Evolutionary conservation across 2,797 vertebrate species (phyloP).

Genomic region (Cygnus olor): DNA sequence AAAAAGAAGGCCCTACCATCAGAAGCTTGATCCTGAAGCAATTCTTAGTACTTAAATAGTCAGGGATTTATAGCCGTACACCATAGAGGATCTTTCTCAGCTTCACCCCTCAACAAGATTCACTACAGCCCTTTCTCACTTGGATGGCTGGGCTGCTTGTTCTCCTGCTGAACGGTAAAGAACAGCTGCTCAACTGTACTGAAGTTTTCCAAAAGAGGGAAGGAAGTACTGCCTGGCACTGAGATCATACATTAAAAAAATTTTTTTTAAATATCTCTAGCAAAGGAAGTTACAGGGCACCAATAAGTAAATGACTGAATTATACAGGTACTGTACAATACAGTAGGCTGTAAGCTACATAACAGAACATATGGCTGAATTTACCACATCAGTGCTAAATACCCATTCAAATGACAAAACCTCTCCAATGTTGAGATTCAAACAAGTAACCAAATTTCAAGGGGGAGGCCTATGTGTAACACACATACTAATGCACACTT

Average conservation of each 20-base stretch:
- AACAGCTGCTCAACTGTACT: background rate
- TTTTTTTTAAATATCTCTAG: background rate
- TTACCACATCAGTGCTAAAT: background rate
- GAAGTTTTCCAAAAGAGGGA: background rate
- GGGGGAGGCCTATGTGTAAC: background rate
- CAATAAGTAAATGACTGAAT: background rate
- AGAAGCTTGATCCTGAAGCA: background rate
- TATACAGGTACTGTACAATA: background rate
- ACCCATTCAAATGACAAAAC: background rate
- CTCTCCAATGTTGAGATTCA: background rate
- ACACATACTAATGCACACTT: fast-evolving
- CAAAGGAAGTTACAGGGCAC: background rate
- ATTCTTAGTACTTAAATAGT: background rate
- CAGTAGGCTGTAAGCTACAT: background rate
- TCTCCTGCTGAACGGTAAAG: background rate
- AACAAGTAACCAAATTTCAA: background rate
- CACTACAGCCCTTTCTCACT: background rate
- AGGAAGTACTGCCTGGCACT: background rate
- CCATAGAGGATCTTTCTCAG: background rate
- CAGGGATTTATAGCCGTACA: background rate
- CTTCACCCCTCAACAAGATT: background rate
- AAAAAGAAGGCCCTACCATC: background rate
- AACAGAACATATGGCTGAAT: background rate
- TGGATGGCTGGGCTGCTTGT: background rate
- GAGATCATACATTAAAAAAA: background rate